Evolutionary conservation across 2,888 invertebrate species (phyloP).

Genomic region (Rugalucina vietnamica): DNA sequence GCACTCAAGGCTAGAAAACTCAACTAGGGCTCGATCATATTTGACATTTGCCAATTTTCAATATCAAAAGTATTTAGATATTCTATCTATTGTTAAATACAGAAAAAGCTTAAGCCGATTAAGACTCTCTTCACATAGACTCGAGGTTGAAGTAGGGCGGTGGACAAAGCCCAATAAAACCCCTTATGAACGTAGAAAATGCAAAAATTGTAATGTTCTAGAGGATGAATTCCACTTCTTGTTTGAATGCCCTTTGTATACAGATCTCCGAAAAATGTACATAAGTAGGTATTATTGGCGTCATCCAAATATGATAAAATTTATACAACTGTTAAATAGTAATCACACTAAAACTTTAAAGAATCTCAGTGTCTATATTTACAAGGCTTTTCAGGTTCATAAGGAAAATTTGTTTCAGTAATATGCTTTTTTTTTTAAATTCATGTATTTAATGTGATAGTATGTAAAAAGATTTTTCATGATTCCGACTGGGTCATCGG

Average conservation of each 20-base stretch:
- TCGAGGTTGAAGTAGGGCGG: background rate
- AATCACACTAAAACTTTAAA: no score
- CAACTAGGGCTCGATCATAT: no score
- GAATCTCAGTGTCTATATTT: no score
- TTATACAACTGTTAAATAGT: background rate
- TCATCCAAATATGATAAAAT: background rate
- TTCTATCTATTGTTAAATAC: background rate
- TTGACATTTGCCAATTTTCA: background rate
- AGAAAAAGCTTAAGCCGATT: background rate
- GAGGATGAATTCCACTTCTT: background rate
- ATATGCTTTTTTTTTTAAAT: no score
- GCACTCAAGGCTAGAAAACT: background rate
- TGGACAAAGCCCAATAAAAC: background rate
- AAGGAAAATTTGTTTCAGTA: no score
- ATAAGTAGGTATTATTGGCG: no score
- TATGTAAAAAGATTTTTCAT: no score
- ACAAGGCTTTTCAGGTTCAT: no score
- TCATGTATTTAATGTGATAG: no score
- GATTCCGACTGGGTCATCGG: no score
- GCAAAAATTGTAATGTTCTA: background rate
- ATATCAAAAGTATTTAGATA: background rate
- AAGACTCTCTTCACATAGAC: background rate
- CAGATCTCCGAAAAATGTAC: background rate
- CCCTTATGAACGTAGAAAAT: background rate
- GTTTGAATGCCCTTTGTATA: no score